Evolutionary conservation across 2,797 vertebrate species (phyloP), one percentile per base, ranked within the genome.

Genomic region (Pangasius djambal): DNA sequence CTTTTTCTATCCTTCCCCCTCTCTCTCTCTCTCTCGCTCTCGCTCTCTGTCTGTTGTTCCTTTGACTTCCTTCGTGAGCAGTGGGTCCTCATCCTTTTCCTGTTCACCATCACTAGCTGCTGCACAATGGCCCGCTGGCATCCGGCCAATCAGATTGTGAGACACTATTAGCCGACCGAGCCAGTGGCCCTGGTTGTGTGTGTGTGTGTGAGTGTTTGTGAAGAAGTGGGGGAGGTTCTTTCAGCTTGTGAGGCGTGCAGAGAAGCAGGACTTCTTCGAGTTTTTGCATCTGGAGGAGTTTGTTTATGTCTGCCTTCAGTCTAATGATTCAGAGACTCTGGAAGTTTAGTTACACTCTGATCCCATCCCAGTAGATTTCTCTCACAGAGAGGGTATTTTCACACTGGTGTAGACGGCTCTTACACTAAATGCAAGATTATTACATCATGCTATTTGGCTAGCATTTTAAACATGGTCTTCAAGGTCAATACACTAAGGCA

Each of bases 51-150:
- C 93, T 96, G 92, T 95, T 96, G 96, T 97, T 96, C 95, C 96
- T 95, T 96, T 94, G 90, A 93, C 95, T 98, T 97, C 97, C 97
- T 96, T 95, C 97, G 96, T 94, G 94, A 97, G 97, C 96, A 95
- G 93, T 95, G 95, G 95, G 95, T 97, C 92, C 96, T 96, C 97
- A 98, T 98, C 97, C 97, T 94, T 97, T 98, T 98, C 97, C 97
- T 98, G 97, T 96, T 94, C 96, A 93, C 95, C 93, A 95, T 93
- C 93, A 95, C 95, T 94, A 94, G 95, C 94, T 94, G 96, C 94
- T 96, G 94, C 96, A 97, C 95, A 97, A 95, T 94, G 95, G 97
- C 92, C 90, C 63, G 89, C 95, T 98, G 97, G 97, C 96, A 57
- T 0, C 28, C 40, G 86, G 96, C 97, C 97, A 97, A 97, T 97